Evolutionary conservation across 2,113 vertebrate genomes (phyloP), one percentile per base, ranked within the genome.

Genomic region (Madoqua kirkii): DNA sequence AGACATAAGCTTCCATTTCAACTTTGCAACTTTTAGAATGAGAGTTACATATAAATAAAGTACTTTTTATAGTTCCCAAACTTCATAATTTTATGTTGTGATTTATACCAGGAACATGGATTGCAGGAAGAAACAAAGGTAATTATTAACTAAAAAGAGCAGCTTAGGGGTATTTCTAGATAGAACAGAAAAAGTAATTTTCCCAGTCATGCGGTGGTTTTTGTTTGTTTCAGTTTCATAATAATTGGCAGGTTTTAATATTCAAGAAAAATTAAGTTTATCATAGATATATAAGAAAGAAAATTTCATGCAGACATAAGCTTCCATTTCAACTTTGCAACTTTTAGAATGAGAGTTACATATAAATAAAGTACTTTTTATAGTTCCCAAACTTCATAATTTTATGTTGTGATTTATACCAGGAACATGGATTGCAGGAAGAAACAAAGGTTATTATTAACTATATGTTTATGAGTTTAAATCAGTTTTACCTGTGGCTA

Each of bases 211-310:
- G n/a, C 23, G 1, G 0, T 55, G 23, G 52, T 40, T 83, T 55
- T 83, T 40, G 19, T 11, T 50, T 45, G 45, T 81, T 81, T 81
- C 48, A 33, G 71, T 98, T 98, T 98, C 54, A 48, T 97, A 97
- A 97, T 93, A 98, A 95, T 23, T 19, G 57, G 83, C 89, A 93
- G 95, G 74, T 88, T 98, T 98, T 97, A 98, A 98, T 98, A 95
- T 5, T 92, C 48, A 59, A 92, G 95, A 78, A 98, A 97, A 55
- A 23, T 23, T 48, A 67, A 64, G 4, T 95, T 86, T 43, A 4
- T 94, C 60, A 94, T 92, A 98, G 50, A 12, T 40, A 64, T 83
- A 87, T 45, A 89, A 95, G 14, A 74, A 50, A 13, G 81, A 93
- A 91, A 96, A 97, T 85, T 67, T 95, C 95, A 95, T 50, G 19